These are phyloP conservation scores for Micromys minutus DNA, from an alignment of 2,113 vertebrate species.

Conservation along the genomic window DNA sequence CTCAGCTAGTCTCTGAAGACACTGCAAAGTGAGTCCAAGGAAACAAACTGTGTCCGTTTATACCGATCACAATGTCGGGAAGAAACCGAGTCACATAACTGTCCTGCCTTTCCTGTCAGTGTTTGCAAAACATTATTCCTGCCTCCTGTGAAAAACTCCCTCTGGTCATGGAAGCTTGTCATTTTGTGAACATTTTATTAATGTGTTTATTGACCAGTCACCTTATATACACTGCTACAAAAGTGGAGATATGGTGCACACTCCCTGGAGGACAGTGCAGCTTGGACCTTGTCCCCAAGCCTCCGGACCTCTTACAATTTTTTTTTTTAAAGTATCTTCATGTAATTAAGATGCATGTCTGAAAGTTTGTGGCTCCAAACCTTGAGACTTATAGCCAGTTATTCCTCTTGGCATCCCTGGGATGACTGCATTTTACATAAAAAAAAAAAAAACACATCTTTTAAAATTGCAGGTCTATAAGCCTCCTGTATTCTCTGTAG, in stretches of 20 bases:
- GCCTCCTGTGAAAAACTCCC: conserved; percentile 63
- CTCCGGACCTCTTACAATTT: conserved; percentile 17
- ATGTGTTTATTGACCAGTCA: conserved; percentile 62
- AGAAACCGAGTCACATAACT: conserved; percentile 51
- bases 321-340: conserved; percentile 55
- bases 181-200: conserved; percentile 64
- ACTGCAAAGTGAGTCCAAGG: not conserved
- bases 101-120: conserved; percentile 57
- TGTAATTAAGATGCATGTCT: conserved; percentile 64
- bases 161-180: conserved; percentile 55
- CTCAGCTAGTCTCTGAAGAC: conserved; percentile 61
- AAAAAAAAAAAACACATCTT: conserved; percentile 60
- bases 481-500: conserved; percentile 41
- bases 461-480: conserved; percentile 47
- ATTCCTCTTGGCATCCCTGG: conserved; percentile 30
- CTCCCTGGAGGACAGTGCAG: not conserved
- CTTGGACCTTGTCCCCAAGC: not conserved
- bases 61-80: conserved; percentile 51
- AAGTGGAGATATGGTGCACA: conserved; percentile 10
- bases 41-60: conserved; percentile 41
- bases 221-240: not conserved
- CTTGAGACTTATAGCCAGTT: not conserved
- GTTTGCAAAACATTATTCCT: conserved; percentile 65
- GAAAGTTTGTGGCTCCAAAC: conserved; percentile 55
- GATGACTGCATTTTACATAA: conserved; percentile 60